phyloP scores from a whole-genome alignment of 2,888 invertebrate species.

The Tanaodytes sp. region DNA sequence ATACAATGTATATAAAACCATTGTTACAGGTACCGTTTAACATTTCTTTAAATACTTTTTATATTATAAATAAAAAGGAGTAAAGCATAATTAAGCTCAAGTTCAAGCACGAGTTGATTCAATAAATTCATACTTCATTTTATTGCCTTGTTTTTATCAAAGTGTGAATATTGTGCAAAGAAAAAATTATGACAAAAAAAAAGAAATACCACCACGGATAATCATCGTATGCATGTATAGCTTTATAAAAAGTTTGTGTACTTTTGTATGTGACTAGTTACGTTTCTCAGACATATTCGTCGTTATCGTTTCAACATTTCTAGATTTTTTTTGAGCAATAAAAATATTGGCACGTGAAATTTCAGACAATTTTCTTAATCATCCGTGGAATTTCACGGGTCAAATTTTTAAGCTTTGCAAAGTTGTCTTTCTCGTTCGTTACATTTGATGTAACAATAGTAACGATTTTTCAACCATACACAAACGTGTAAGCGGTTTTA shows the following conservation, averaged over 20 bases:
- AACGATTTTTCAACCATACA: constrained; percentile 12
- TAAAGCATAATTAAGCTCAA: no score
- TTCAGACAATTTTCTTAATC: no score
- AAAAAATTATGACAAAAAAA: no score
- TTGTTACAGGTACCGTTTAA: not conserved
- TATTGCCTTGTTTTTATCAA: no score
- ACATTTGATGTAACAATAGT: not conserved
- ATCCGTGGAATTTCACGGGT: no score
- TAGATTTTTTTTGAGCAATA: no score
- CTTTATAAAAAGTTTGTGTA: constrained; percentile 30
- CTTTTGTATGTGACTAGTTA: constrained; percentile 47
- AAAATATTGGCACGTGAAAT: no score
- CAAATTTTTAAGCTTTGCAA: constrained; percentile 17
- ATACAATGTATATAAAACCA: no score
- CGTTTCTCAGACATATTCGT: constrained; percentile 39
- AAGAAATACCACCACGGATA: constrained; percentile 36
- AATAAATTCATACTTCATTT: constrained; percentile 26
- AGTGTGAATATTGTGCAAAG: no score
- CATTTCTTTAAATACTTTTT: no score
- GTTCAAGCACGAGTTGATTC: not conserved
- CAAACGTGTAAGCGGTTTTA: constrained; percentile 23
- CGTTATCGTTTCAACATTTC: no score
- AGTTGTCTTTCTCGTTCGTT: constrained; percentile 10
- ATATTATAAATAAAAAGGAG: no score
- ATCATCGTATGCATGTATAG: constrained; percentile 12